Evolutionary conservation across 2,888 invertebrate species (phyloP), one percentile per base, ranked within the genome.

Genomic region (Liopterus haemorrhoidalis): DNA sequence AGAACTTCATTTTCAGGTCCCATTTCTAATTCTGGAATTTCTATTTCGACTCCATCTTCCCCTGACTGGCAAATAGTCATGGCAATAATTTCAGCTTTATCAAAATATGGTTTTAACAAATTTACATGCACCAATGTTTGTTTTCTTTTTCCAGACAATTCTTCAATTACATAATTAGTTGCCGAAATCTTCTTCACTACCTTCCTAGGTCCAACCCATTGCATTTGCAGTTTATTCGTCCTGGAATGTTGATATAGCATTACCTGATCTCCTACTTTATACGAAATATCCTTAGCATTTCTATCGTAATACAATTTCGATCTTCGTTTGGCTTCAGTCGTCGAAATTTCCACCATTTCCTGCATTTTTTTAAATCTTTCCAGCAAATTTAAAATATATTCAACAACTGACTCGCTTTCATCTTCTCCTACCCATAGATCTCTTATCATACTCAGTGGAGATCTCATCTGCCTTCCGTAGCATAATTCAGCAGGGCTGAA

Each of bases 201-300:
- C 30, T 39, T 39, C 20, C 30, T 39, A 11, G 39, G 39, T 12
- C 39, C 28, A 3, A 19, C 9, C 28, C 39, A 39, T 28, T 39
- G 28, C 28, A 28, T 39, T 39, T 39, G 28, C 19, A 28, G 8
- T 28, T 39, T 39, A 18, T 39, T 39, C 18, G 39, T 28, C 4
- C 19, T 21, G 1, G 28, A 18, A n/a, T 38, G 25, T 16, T 38
- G 27, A 9, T 22, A 36, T 11, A 36, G 3, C 36, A 22, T 36
- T 5, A 36, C 22, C 20, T 22, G 1, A 5, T 36, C 36, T 2
- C 22, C 22, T 3, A 22, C 22, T 3, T 36, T 1, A 8, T 36
- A 36, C 2, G 4, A 12, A 11, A 36, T 14, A 5, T 12, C 8
- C n/a, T 22, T 36, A 2, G 36, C 8, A 1, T 36, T 36, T 4